Percentiles rank a stretch among this genome's conserved stretches.
Conservation (phyloP, 2,797 vertebrate species). For the Halcyon leucocephala region DNA sequence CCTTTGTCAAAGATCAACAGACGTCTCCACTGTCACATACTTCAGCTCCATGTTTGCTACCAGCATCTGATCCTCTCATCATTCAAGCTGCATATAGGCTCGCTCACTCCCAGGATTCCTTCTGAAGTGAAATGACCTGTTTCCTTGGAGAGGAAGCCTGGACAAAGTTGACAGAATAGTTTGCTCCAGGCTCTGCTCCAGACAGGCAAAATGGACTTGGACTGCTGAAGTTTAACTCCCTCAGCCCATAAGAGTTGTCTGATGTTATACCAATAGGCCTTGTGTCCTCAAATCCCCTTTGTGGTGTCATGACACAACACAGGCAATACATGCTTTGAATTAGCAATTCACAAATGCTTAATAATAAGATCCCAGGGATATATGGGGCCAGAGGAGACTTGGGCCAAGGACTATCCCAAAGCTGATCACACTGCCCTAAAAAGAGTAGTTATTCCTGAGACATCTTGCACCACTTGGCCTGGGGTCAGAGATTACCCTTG, state of each 20-base stretch:
- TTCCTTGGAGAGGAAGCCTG: constrained; percentile 56
- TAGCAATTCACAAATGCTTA: neutral
- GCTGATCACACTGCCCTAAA: neutral
- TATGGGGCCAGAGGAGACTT: neutral
- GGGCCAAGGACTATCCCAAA: neutral
- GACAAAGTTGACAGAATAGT: constrained; percentile 33
- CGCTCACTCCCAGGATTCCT: neutral
- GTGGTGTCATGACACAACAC: neutral
- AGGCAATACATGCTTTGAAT: neutral
- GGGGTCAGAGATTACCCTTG: neutral
- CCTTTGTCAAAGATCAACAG: neutral
- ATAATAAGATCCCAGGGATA: neutral
- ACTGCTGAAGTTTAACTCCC: constrained; percentile 43
- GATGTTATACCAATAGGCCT: neutral
- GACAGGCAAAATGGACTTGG: constrained; percentile 35
- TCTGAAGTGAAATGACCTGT: constrained; percentile 31
- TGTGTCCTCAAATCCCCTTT: constrained; percentile 31
- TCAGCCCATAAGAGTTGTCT: neutral
- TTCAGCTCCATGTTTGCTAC: neutral
- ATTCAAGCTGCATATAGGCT: constrained; percentile 22
- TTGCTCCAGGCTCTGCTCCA: constrained; percentile 52
- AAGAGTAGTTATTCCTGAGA: neutral
- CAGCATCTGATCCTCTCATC: constrained; percentile 37
- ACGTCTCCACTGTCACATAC: neutral
- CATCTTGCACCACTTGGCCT: neutral